Evolutionary conservation across 2,888 invertebrate species (phyloP).

Genomic region (Spilosoma lubricipeda): DNA sequence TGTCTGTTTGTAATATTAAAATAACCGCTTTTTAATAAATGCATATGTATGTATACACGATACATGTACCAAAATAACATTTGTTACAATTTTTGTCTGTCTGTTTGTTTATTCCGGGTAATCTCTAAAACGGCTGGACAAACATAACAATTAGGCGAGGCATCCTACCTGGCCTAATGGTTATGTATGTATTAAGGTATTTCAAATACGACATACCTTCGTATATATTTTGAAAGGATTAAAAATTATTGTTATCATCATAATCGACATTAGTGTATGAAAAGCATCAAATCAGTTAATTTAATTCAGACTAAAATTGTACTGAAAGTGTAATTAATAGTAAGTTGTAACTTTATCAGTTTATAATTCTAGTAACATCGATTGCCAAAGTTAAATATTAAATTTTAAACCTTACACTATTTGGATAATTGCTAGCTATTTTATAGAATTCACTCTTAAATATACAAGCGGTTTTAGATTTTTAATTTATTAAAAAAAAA

Average conservation of each 20-base stretch:
- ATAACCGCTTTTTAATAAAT: too few relatives aligned
- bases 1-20: too few relatives aligned
- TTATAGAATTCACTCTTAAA: background rate
- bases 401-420: constrained; percentile 43
- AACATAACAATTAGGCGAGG: too few relatives aligned
- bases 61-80: too few relatives aligned
- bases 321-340: background rate
- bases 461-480: background rate
- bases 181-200: background rate
- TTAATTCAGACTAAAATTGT: background rate
- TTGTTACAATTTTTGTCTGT: too few relatives aligned
- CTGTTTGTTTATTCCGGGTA: too few relatives aligned
- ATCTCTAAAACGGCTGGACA: too few relatives aligned
- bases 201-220: background rate
- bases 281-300: background rate
- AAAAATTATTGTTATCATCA: background rate
- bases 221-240: background rate
- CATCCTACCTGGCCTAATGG: too few relatives aligned
- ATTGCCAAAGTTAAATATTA: constrained; percentile 51
- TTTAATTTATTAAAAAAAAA: background rate
- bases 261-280: background rate
- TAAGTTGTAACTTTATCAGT: constrained; percentile 44
- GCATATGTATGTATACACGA: too few relatives aligned
- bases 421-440: constrained; percentile 5
- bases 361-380: constrained; percentile 37